A percentile compares a stretch with the other conserved stretches of the same genome.
Conservation (phyloP, 2,888 invertebrate species). For the Incurvaria masculella region DNA sequence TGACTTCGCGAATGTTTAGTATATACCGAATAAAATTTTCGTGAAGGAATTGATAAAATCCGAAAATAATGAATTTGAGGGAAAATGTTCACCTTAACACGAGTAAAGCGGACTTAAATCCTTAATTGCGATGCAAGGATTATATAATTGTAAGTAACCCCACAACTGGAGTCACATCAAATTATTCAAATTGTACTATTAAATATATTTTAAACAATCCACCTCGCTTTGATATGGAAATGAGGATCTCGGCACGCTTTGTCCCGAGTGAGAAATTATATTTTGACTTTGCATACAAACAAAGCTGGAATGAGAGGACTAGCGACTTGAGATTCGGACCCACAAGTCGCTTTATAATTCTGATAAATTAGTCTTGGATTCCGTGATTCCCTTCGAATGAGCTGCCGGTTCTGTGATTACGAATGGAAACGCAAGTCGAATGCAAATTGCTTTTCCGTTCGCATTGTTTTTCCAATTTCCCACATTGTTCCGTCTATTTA, state of each 20-base stretch:
- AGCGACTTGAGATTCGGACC: neutral
- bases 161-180: neutral
- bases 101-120: too few species aligned
- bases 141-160: neutral
- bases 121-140: too few species aligned
- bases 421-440: too few species aligned
- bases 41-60: too few species aligned
- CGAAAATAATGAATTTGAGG: too few species aligned
- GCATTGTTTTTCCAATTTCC: too few species aligned
- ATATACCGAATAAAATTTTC: too few species aligned
- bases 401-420: neutral
- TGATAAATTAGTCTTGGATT: neutral
- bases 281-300: neutral
- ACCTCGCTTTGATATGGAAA: neutral
- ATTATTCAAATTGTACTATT: neutral
- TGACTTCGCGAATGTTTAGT: too few species aligned
- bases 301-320: neutral
- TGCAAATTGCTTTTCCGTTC: too few species aligned
- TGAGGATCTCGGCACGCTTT: neutral
- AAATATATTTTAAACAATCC: neutral
- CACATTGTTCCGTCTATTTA: neutral
- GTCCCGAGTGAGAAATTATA: neutral
- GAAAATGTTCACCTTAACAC: too few species aligned
- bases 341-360: neutral
- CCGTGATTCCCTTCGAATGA: neutral